Conservation (phyloP, 1,140 invertebrate genomes). For the Brachystomella parvula region DNA sequence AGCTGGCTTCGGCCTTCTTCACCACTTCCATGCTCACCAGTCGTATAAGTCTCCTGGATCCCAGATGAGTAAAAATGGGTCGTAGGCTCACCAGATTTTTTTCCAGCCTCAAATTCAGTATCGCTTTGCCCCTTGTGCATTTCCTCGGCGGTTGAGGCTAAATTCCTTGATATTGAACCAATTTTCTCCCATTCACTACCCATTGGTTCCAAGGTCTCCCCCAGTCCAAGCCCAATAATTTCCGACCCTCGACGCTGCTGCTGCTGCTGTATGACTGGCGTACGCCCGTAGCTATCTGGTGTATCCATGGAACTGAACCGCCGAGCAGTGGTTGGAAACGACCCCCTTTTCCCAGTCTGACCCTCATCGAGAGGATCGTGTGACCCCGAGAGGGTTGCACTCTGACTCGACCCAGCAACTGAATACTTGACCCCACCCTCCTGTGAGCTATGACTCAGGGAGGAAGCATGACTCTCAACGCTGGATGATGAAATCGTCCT, state of each 20-base stretch:
- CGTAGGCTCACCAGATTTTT: no score
- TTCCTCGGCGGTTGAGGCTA: not conserved
- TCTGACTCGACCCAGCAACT: not conserved
- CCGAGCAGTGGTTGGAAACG: not conserved
- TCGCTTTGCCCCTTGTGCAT: not conserved
- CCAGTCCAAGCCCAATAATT: not conserved
- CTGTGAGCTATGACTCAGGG: not conserved
- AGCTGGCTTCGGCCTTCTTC: conserved; percentile 20
- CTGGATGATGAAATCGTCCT: not conserved
- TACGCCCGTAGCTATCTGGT: not conserved
- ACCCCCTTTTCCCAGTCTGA: not conserved
- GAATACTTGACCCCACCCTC: not conserved
- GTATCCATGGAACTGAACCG: conserved; percentile 5
- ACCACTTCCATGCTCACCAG: not conserved
- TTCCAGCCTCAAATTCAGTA: no score
- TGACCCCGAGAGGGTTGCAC: not conserved
- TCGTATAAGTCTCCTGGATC: not conserved
- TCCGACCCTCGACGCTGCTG: not conserved
- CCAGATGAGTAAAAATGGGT: no score
- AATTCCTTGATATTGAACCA: conserved; percentile 1
- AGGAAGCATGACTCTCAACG: conserved; percentile 14
- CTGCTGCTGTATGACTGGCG: not conserved
- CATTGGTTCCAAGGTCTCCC: not conserved
- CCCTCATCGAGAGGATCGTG: not conserved
- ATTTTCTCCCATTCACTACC: conserved; percentile 29